Percentiles rank a stretch among this genome's conserved stretches.
Conservation (phyloP, 1,140 invertebrate species). For the Pristionchus pacificus region DNA sequence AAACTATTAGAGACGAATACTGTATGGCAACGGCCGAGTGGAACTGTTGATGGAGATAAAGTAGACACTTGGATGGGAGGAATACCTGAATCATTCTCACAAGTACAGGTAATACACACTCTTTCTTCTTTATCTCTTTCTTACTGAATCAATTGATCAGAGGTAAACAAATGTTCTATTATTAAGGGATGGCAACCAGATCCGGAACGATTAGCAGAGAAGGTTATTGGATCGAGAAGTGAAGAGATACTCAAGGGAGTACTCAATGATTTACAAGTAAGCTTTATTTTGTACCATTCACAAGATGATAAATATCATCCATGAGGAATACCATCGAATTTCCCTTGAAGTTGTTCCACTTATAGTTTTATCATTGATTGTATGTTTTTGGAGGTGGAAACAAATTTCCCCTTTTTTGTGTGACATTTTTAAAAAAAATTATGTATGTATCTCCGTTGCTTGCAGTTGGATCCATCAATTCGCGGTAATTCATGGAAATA, state of each 20-base stretch:
- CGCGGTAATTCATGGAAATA: neutral
- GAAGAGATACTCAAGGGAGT: neutral
- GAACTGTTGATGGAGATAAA: neutral
- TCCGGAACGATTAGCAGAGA: neutral
- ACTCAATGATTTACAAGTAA: neutral
- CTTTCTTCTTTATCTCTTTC: too few relatives aligned
- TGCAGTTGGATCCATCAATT: neutral
- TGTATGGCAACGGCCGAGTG: neutral
- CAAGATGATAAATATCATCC: too few relatives aligned
- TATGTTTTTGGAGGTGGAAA: too few relatives aligned
- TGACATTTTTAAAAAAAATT: too few relatives aligned
- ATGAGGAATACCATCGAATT: too few relatives aligned
- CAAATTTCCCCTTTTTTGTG: too few relatives aligned
- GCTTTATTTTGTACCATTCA: too few relatives aligned
- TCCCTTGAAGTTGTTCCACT: too few relatives aligned
- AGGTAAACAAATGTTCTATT: neutral
- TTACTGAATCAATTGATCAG: too few relatives aligned
- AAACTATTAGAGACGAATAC: neutral
- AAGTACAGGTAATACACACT: neutral
- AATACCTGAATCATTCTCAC: neutral
- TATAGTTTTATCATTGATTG: too few relatives aligned
- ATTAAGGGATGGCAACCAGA: neutral
- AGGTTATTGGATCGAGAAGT: neutral
- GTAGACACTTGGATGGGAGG: neutral
- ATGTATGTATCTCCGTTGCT: too few relatives aligned